Base-by-base conservation (phyloP, 2,797 vertebrate species). In the Sus cebifrons region DNA sequence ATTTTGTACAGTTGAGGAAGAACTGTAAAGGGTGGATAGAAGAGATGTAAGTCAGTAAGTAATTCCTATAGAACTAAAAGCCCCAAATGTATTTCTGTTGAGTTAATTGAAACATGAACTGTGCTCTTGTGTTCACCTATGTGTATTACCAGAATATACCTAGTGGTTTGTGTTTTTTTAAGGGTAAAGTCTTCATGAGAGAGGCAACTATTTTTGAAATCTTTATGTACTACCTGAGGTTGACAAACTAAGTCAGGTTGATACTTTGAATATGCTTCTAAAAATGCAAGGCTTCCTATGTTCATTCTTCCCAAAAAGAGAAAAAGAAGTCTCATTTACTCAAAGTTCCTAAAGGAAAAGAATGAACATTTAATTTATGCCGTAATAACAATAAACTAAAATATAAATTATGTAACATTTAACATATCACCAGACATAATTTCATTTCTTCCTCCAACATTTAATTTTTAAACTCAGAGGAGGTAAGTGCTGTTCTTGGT, bases 251-350 rank as follows among this genome's bases (percentile, higher is more conserved):
- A 95, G 15, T 23, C 8, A 44, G 73, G 18, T 86, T 86, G 75
- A 40, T 90, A 89, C 44, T 92, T 94, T 29, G 60, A 62, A 92
- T 92, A 86, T 62, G 84, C 49, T 78, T 95, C 14, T 71, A 85
- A 64, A 90, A 97, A 92, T 18, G 23, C 60, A 87, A 68, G 73
- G 4, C 65, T 85, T 83, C 44, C 74, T 94, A 13, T 71, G 32
- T 96, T 86, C 65, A 89, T 79, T 95, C 70, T 86, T 94, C 25
- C 85, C 71, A 84, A 88, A 92, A 95, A 64, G 9, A 75, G 87
- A 92, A 95, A 92, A 73, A 32, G n/a, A 81, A 90, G 86, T 95
- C 64, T 93, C 12, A 29, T 85, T 94, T 91, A 92, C 32, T 92
- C 49, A 44, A 89, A 87, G 32, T 86, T 92, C 73, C 60, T 64